A percentile compares a stretch with the other conserved stretches of the same genome.
phyloP scores from a whole-genome alignment of 2,113 vertebrate genomes.

The Motacilla tschutschensis region DNA sequence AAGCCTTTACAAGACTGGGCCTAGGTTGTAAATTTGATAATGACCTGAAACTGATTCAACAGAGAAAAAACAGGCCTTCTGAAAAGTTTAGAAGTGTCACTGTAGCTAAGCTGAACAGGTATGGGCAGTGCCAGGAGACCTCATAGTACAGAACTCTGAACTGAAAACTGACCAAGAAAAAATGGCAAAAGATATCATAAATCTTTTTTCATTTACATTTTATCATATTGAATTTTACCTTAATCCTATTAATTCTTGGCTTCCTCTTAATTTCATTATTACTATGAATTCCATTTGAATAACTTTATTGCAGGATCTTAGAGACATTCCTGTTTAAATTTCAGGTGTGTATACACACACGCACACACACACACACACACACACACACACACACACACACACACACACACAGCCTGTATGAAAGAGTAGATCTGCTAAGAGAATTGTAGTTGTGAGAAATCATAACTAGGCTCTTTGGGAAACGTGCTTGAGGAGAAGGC shows the following conservation, averaged over 20 bases:
- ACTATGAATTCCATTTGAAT: background rate
- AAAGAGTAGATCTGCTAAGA: background rate
- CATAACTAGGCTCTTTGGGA: background rate
- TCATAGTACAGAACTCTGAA: background rate
- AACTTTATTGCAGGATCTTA: background rate
- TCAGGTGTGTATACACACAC: background rate
- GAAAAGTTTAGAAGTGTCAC: background rate
- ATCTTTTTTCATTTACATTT: background rate
- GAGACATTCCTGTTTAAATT: background rate
- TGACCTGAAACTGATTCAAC: constrained; percentile 42
- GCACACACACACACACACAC: too few species aligned
- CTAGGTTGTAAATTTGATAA: constrained; percentile 55
- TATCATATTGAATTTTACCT: background rate
- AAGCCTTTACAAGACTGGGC: constrained; percentile 47
- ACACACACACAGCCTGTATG: background rate
- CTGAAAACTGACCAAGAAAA: background rate
- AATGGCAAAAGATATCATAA: background rate
- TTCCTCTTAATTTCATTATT: background rate
- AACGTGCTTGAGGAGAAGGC: background rate
- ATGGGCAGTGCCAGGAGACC: background rate
- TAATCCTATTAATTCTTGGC: background rate
- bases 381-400: too few species aligned
- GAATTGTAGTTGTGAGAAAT: background rate
- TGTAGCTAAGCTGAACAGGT: constrained; percentile 10
- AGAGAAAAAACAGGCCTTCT: constrained; percentile 34